Base-by-base conservation (phyloP, 2,888 invertebrate genomes). In the Lucinisca nassula region DNA sequence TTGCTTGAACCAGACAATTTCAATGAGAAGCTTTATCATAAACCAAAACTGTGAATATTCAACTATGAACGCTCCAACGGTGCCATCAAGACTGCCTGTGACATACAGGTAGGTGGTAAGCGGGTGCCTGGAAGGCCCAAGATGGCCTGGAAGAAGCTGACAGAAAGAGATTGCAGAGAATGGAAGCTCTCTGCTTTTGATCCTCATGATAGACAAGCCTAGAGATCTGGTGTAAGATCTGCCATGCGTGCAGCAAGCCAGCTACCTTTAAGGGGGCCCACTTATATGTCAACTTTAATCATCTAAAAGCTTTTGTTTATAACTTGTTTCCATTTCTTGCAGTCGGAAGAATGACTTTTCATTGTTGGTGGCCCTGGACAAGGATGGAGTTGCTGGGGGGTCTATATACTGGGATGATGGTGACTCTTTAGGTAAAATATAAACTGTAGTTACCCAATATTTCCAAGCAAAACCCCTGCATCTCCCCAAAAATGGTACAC, bases 361-460 rank as follows among this genome's bases (percentile, higher is more conserved):
- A 92, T 96, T 98, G 45, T 93, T 98, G 10, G 97, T 97, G 0
- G 97, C 97, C 0, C 96, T 97, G 0, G 97, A 97, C 93, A 10
- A 96, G 1, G 92, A 93, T 4, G 96, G 96, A 21, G 93, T 92
- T 32, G 98, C 98, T 0, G 87, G 80, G 0, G 98, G 98, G 0
- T 97, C 97, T 75, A 96, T 98, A 4, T 98, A 97, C 96, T 98
- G 98, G 98, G 98, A 98, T 95, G 98, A 98, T 93, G 98, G 98
- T 0, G 98, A 98, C 84, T 97, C 97, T 79, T 96, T 98, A 91
- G 97, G 93, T 94, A 85, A 67, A 67, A 49, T 21, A 2, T 67
- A 27, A 24, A 21, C 14, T 38, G 24, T 49, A 14, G 35, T 55
- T 8, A 6, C 55, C 14, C 40, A 73, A 12, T 17, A 45, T 17